Evolutionary conservation across 2,888 invertebrate genomes (phyloP), one percentile per base, ranked within the genome.

Genomic region (Linnaemya tessellans): DNA sequence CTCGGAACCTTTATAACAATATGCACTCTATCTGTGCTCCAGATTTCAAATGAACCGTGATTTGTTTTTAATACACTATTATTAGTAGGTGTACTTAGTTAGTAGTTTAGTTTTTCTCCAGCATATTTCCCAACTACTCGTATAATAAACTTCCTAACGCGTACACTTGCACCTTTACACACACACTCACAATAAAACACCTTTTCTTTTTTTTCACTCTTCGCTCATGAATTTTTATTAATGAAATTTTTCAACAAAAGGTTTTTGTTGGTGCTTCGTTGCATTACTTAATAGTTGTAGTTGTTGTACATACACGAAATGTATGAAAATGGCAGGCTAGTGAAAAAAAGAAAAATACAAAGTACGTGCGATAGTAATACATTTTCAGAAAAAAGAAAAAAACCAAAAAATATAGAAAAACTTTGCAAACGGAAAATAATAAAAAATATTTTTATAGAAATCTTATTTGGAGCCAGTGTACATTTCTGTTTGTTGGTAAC

Each of bases 11-110:
- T n/a, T n/a, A n/a, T n/a, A n/a, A n/a, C n/a, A n/a, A n/a, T n/a
- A n/a, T n/a, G n/a, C n/a, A n/a, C n/a, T n/a, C n/a, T n/a, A n/a
- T n/a, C n/a, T n/a, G 30, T 30, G 30, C 30, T 30, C 25, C 43
- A 43, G 10, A 60, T 20, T 60, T 60, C 38, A 38, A 38, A 35
- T 38, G 60, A 38, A 60, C 38, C 2, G 30, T 30, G 2, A 7
- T 10, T 60, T 35, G 3, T 60, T 15, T 3, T 13, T 11, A 64
- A 9, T 43, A 43, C 1, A 41, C 4, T 54, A n/a, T 51, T 54
- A 62, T 51, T 54, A 62, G 62, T 43, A 8, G n/a, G 7, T 60
- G 20, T 88, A 88, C 89, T 89, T 89, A 87, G 89, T 88, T 51
- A 87, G 89, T 88, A 18, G 7, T 49, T 49, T 49, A 77, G 87